Evolutionary conservation across 2,113 vertebrate genomes (phyloP).

Genomic region (Hippocampus comes): DNA sequence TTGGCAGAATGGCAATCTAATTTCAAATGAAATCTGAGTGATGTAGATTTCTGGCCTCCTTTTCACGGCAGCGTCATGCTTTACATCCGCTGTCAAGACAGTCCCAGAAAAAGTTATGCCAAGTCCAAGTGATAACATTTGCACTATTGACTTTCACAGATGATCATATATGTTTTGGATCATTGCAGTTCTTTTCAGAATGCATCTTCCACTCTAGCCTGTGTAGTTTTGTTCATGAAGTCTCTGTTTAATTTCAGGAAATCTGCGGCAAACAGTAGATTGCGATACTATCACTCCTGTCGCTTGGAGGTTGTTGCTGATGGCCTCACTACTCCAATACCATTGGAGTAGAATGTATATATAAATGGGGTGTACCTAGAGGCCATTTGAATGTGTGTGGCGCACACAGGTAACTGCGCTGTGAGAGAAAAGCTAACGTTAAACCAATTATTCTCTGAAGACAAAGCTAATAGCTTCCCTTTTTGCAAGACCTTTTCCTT

Average conservation of each 20-base stretch:
- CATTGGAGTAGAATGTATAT: not conserved
- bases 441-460: constrained; percentile 57
- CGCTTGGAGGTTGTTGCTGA: not conserved
- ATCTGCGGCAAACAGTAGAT: not conserved
- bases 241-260: no score
- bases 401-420: constrained; percentile 7
- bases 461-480: constrained; percentile 48
- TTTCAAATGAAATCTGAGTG: no score
- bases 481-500: constrained; percentile 42
- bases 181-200: constrained; percentile 15
- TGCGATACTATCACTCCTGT: not conserved
- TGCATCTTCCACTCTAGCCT: not conserved
- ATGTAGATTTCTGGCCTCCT: no score
- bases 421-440: constrained; percentile 39
- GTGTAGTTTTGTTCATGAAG: not conserved
- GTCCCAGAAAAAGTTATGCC: not conserved
- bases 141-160: not conserved
- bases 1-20: no score
- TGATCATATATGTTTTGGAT: not conserved
- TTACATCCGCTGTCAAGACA: not conserved
- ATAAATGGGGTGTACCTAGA: not conserved
- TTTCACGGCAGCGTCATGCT: no score
- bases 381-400: not conserved
- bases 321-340: not conserved
- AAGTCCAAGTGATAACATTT: not conserved